These are phyloP conservation scores for Periophthalmodon schlosseri DNA, from an alignment of 2,113 vertebrate genomes.

Conservation along the genomic window DNA sequence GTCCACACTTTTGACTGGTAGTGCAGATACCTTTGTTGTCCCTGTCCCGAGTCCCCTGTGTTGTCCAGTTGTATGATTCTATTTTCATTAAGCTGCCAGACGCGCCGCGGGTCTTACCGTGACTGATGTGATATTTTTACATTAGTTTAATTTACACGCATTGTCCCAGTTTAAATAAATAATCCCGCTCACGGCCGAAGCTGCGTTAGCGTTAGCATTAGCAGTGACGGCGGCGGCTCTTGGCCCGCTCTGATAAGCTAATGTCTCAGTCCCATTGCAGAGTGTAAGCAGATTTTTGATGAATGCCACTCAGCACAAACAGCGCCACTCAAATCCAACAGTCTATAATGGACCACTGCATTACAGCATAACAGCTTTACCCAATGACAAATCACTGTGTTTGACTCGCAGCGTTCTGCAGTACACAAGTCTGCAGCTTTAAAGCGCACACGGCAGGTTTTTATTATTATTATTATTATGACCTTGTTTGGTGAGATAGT, in stretches of 20 bases:
- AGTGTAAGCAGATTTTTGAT: constrained; percentile 31
- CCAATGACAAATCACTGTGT: not conserved
- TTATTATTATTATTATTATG: no score
- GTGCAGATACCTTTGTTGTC: no score
- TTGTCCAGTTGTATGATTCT: no score
- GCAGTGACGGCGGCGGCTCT: constrained; percentile 8
- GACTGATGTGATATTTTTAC: not conserved
- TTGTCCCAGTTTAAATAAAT: not conserved
- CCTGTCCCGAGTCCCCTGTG: no score
- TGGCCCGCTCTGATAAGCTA: constrained; percentile 44
- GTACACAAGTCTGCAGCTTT: not conserved
- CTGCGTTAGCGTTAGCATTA: not conserved
- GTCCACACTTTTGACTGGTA: no score
- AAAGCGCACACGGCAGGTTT: not conserved
- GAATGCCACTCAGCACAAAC: constrained; percentile 45
- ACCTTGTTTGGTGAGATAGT: no score
- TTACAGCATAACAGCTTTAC: not conserved
- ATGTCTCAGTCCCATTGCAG: constrained; percentile 32
- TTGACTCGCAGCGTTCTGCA: constrained; percentile 1
- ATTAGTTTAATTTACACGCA: not conserved
- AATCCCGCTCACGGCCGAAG: not conserved
- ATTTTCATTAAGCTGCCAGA: not conserved
- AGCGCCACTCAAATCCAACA: not conserved
- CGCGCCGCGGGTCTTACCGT: no score
- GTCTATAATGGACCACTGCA: not conserved